Conservation (phyloP, 2,888 invertebrate species). For the Folsomia candida region DNA sequence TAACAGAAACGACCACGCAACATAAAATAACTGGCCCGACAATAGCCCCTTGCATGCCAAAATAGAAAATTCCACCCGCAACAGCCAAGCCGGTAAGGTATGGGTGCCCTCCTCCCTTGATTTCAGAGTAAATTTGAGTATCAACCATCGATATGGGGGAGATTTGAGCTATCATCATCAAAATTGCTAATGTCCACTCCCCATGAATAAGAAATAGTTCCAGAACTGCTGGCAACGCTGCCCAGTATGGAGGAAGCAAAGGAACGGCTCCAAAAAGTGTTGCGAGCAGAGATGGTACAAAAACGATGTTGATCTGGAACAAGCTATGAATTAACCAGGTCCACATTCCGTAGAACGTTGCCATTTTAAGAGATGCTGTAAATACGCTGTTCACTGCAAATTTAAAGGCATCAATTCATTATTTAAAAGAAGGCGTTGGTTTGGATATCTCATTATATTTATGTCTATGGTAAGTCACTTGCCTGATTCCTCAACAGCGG, state of each 20-base stretch:
- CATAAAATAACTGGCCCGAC: slow-evolving; percentile 93
- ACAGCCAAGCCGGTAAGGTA: slow-evolving; percentile 70
- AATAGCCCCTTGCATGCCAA: slow-evolving; percentile 95
- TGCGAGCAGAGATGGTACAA: slow-evolving; percentile 88
- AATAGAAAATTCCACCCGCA: slow-evolving; percentile 95
- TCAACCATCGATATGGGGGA: slow-evolving; percentile 90
- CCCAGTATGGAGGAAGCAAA: slow-evolving; percentile 93
- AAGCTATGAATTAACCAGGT: slow-evolving; percentile 96
- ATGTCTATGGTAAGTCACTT: background rate
- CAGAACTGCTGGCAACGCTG: slow-evolving; percentile 86
- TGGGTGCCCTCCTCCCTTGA: slow-evolving; percentile 66
- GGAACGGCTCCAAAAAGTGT: slow-evolving; percentile 93
- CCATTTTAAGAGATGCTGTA: slow-evolving; percentile 93
- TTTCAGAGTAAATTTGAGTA: slow-evolving; percentile 93
- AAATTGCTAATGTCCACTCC: slow-evolving; percentile 73
- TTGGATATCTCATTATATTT: too few relatives aligned
- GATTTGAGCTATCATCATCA: slow-evolving; percentile 79
- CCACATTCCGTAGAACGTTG: slow-evolving; percentile 94
- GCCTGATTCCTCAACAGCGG: slow-evolving; percentile 69
- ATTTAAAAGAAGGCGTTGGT: too few relatives aligned
- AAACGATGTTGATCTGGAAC: slow-evolving; percentile 89
- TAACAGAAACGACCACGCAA: slow-evolving; percentile 87
- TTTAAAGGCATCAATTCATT: too few relatives aligned
- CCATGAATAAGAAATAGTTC: slow-evolving; percentile 94
- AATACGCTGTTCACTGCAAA: slow-evolving; percentile 93